Evolutionary conservation across 1,140 invertebrate species (phyloP).

Genomic region (Hesperophylax magnus): DNA sequence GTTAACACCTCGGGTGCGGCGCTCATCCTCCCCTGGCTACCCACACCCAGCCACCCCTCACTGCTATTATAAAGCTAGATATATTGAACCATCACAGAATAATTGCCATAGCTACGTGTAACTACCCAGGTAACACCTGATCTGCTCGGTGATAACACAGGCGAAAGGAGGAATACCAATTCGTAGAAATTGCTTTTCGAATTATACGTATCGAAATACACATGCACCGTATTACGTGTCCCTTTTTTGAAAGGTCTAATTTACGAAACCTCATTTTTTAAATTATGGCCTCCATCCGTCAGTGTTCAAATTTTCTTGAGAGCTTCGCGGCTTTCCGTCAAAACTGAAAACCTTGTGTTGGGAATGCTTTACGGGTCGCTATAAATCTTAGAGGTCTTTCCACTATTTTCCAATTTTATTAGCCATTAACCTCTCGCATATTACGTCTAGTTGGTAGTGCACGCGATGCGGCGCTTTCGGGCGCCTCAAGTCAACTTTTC

Average conservation of each 20-base stretch:
- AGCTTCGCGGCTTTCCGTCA: not conserved
- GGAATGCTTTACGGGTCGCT: not conserved
- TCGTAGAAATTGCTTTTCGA: no score
- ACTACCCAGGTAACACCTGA: conserved; percentile 48
- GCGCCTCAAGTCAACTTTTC: not conserved
- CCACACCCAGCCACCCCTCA: not conserved
- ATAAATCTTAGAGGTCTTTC: conserved; percentile 12
- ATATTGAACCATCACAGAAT: conserved; percentile 53
- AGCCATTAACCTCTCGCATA: not conserved
- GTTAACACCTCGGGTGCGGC: conserved; percentile 12
- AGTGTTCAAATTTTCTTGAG: not conserved
- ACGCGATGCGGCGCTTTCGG: conserved; percentile 6
- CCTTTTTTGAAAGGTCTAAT: not conserved
- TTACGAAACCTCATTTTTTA: not conserved
- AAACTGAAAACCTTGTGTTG: not conserved
- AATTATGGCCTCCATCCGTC: not conserved
- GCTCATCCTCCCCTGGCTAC: not conserved
- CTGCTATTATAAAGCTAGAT: not conserved
- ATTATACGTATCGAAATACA: no score
- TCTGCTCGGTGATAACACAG: not conserved
- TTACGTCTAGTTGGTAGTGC: not conserved
- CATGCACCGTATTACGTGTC: not conserved
- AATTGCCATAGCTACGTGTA: conserved; percentile 56
- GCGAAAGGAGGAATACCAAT: no score
- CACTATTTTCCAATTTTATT: conserved; percentile 4